Percentiles rank a stretch among this genome's conserved stretches.
Conservation (phyloP, 1,140 invertebrate species). For the Uloborus diversus region DNA sequence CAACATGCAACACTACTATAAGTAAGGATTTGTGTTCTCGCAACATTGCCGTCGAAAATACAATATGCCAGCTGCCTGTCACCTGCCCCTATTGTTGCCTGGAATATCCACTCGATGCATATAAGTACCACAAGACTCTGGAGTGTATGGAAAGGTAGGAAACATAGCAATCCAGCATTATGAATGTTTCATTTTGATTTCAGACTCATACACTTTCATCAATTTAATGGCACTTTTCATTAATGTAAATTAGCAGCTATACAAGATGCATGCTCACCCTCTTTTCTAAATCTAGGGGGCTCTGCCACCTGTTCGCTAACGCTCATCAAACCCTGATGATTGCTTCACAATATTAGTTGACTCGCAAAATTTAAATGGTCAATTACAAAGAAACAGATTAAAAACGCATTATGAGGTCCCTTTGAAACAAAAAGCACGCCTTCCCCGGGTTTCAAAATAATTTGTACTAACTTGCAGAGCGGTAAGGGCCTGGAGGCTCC, state of each 20-base stretch:
- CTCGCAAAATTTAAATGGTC: no score
- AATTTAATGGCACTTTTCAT: not conserved
- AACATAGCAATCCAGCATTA: not conserved
- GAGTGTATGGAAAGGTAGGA: conserved; percentile 82
- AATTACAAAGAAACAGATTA: no score
- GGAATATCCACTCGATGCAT: conserved; percentile 84
- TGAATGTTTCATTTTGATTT: not conserved
- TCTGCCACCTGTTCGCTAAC: no score
- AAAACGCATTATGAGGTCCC: no score
- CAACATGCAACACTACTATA: conserved; percentile 93
- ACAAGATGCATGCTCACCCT: not conserved
- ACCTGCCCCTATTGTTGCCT: conserved; percentile 88
- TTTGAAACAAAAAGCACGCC: no score
- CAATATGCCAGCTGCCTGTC: conserved; percentile 88
- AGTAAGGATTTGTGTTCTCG: conserved; percentile 71
- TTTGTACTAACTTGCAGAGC: no score
- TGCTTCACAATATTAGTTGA: no score
- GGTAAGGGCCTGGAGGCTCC: no score
- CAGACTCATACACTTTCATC: not conserved
- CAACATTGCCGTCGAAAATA: conserved; percentile 93
- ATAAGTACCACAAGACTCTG: conserved; percentile 85
- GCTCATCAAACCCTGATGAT: no score
- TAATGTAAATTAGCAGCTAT: not conserved
- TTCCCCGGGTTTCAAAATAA: no score
- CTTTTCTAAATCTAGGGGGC: not conserved